Evolutionary conservation across 2,888 invertebrate species (phyloP), one percentile per base, ranked within the genome.

Genomic region (Epinotia bilunana): DNA sequence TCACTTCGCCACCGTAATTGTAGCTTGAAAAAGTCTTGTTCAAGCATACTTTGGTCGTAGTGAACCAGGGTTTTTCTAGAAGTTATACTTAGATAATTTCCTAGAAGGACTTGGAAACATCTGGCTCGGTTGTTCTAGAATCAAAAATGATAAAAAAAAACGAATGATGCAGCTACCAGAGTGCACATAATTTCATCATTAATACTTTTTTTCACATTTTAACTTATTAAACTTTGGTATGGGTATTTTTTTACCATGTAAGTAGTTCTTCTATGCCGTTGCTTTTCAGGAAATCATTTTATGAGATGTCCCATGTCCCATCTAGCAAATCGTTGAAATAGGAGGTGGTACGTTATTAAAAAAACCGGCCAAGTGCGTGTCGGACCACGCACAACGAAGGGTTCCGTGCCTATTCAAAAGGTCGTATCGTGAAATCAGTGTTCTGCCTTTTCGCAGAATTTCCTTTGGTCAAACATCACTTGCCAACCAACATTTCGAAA

Each of bases 91-190:
- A 84, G 85, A 68, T 78, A 83, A 67, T 85, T 82, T 2, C 76
- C 79, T 28, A 82, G 67, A 3, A 79, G 33, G 1, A 78, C 57
- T 2, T 77, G 77, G 2, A 81, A 76, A 84, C 83, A 0, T 80
- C 79, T 0, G 77, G 79, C n/a, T 81, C 95, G 33, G 95, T 82
- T 78, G 95, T 93, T 2, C 87, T 83, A 1, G 87, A 82, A 86
- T 95, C 95, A 53, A 87, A 89, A 90, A 81, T 2, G 82, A 89
- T 1, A 77, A 61, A 43, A 28, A 60, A 60, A 94, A 86, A n/a
- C n/a, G n/a, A n/a, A n/a, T n/a, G n/a, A 74, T 93, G 84, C 82
- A 92, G 95, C 5, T 93, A 80, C 79, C 82, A 60, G 23, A 16
- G 73, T 77, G 65, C 85, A 84, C 3, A 83, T 9, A 16, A 78